Conservation (phyloP, 2,113 vertebrate genomes). For the Columbina picui region DNA sequence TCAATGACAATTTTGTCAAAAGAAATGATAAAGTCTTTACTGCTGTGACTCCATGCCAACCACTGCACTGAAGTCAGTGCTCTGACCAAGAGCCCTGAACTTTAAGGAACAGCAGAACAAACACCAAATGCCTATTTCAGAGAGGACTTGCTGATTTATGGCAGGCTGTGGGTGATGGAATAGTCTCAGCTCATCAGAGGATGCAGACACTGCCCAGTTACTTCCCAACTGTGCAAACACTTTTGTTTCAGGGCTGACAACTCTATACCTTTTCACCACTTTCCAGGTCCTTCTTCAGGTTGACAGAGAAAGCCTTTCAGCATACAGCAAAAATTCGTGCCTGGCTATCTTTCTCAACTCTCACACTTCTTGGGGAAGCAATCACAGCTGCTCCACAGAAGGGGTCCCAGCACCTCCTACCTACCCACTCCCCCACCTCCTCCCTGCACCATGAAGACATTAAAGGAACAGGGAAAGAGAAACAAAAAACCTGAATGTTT, state of each 20-base stretch:
- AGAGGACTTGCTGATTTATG: background rate
- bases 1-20: background rate
- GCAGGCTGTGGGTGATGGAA: background rate
- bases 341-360: background rate
- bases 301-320: slow-evolving; percentile 45
- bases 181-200: slow-evolving; percentile 35
- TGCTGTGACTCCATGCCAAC: background rate
- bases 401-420: background rate
- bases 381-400: slow-evolving; percentile 55
- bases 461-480: slow-evolving; percentile 2
- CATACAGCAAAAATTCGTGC: background rate
- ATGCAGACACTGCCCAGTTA: slow-evolving; percentile 19
- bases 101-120: background rate
- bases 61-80: background rate
- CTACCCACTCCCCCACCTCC: background rate
- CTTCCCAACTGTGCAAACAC: background rate
- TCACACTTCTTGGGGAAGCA: background rate
- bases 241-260: slow-evolving; percentile 22
- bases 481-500: background rate
- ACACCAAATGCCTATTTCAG: background rate
- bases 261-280: slow-evolving; percentile 56
- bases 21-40: background rate
- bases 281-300: slow-evolving; percentile 24
- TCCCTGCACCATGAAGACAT: background rate
- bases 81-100: rapidly evolving